These are phyloP conservation scores for Lycopodina hypogea DNA, from an alignment of 37 sponge, comb jelly and placozoan genomes.

Conservation along the genomic window DNA sequence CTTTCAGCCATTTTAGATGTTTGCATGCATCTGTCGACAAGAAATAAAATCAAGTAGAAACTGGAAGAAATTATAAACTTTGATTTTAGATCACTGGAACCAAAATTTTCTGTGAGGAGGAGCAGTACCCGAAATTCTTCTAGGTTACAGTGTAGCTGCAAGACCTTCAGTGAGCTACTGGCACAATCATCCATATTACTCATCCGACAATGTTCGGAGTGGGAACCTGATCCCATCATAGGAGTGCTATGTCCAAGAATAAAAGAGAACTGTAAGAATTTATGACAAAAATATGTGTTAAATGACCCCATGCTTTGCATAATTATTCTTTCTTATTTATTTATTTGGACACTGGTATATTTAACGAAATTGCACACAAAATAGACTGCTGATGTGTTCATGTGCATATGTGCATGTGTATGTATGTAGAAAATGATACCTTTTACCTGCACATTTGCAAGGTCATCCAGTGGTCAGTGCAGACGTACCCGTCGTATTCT, in stretches of 20 bases:
- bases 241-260: slow-evolving; percentile 25
- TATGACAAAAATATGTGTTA: neutral
- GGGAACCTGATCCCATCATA: neutral
- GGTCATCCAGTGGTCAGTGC: neutral
- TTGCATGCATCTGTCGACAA: too few species aligned
- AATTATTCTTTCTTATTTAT: too few species aligned
- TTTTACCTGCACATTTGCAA: neutral
- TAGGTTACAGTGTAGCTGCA: neutral
- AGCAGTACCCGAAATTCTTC: slow-evolving; percentile 29
- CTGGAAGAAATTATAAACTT: neutral
- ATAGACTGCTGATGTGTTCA: too few species aligned
- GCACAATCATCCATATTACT: neutral
- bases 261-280: neutral
- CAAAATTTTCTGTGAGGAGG: slow-evolving; percentile 15
- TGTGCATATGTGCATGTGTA: too few species aligned
- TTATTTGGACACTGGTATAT: too few species aligned
- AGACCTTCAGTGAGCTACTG: slow-evolving; percentile 4
- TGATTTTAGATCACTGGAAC: slow-evolving; percentile 1
- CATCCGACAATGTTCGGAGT: too few species aligned
- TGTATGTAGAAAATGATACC: too few species aligned
- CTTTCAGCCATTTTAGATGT: too few species aligned
- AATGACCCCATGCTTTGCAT: too few species aligned
- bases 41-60: too few species aligned
- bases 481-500: slow-evolving; percentile 35
- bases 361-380: too few species aligned